Evolutionary conservation across 2,113 vertebrate genomes (phyloP), one percentile per base, ranked within the genome.

Genomic region (Oreochromis spilurus): DNA sequence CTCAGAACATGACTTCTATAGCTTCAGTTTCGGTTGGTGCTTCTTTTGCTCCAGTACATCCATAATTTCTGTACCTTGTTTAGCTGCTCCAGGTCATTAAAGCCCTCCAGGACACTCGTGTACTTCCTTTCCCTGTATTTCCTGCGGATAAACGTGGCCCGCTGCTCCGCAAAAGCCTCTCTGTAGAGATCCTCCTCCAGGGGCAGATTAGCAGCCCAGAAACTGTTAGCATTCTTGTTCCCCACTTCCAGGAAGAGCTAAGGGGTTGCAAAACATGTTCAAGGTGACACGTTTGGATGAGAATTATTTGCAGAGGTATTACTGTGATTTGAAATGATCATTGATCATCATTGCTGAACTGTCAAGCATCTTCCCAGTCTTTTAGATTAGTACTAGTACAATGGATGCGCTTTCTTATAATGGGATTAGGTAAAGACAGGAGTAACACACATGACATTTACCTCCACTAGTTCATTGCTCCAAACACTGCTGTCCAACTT

Each of bases 391-490:
- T 48, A n/a, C 26, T n/a, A 13, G 16, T n/a, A 34, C 48, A 77
- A 50, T 34, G 4, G 45, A 48, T 52, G 13, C 4, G 4, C 26
- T 77, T 77, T 52, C 45, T 34, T 6, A 77, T 13, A 34, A 31
- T n/a, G 2, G 10, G 45, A 34, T 77, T 34, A 34, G 45, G 21
- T 52, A 31, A 77, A 77, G 72, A 77, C 8, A 24, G 1, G 21
- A 62, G 19, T 13, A 50, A 53, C 19, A 54, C 55, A 43, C 48
- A 3, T 13, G 31, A 5, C 19, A 81, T 52, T 14, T 83, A 93
- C 98, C 97, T 99, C 97, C n/a, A 99, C 98, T 10, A 99, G 98
- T 70, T 98, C 98, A 87, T 98, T 99, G 93, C 96, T 99, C 98
- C 99, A 99, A 93, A 99, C 97, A 75, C 97, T 98, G 85, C 97